Percentiles rank a stretch among this genome's conserved stretches.
Conservation (phyloP, 2,113 vertebrate genomes). For the Atherinomorus stipes region DNA sequence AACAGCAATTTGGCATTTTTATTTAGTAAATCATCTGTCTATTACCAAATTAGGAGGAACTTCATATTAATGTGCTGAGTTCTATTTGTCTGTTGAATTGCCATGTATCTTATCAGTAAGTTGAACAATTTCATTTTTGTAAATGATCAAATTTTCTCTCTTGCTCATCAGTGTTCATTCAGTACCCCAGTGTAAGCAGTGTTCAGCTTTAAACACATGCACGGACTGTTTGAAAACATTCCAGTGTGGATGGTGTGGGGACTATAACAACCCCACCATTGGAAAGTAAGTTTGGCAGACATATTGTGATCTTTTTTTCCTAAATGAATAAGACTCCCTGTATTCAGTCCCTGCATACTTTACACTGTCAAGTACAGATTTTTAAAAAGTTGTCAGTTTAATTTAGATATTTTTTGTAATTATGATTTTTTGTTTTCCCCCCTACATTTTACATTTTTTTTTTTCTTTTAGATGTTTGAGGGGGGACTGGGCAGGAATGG, state of each 20-base stretch:
- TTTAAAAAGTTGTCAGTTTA: background rate
- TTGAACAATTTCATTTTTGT: too few species aligned
- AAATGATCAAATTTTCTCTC: background rate
- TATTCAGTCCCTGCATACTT: background rate
- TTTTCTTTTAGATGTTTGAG: slow-evolving; percentile 85
- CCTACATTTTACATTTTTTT: too few species aligned
- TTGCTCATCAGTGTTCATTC: slow-evolving; percentile 87
- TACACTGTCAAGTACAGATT: background rate
- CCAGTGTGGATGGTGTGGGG: slow-evolving; percentile 94
- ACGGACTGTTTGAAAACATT: slow-evolving; percentile 89
- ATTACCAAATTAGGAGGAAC: background rate
- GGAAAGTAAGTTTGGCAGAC: slow-evolving; percentile 83
- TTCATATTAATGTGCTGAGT: background rate
- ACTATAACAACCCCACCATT: slow-evolving; percentile 93
- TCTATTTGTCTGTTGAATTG: too few species aligned
- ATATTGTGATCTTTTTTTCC: background rate
- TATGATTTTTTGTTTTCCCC: background rate
- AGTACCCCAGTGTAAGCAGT: slow-evolving; percentile 89
- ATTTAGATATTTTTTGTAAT: background rate
- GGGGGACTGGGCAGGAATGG: slow-evolving; percentile 90
- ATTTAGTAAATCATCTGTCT: too few species aligned
- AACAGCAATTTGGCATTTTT: too few species aligned
- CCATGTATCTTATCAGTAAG: too few species aligned
- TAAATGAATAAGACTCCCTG: background rate
- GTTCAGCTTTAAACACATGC: slow-evolving; percentile 85